Base-by-base conservation (phyloP, 1,140 invertebrate species). In the Drosophila sucinea region DNA sequence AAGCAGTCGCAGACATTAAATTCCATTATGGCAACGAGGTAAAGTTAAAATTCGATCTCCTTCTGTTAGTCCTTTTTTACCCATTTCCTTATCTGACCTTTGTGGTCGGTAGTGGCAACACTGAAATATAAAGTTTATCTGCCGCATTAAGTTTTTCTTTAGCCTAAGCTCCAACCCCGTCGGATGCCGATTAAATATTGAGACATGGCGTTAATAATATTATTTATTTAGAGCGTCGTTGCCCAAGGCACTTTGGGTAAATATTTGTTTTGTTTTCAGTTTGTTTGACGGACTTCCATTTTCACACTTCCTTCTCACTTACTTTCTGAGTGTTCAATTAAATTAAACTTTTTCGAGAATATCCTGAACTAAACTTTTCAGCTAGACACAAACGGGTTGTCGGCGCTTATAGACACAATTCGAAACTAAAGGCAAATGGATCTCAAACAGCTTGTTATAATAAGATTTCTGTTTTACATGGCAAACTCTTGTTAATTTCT, bases 401-500 rank as follows among this genome's bases (percentile, higher is more conserved):
- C 5, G 8, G 5, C 44, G 23, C 6, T 35, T 33, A 33, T 38
- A 25, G 7, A 58, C 17, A 38, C 32, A 35, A 58, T 23, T 38
- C 7, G 17, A 1, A 70, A 77, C 73, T 76, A 67, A 70, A 23
- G 10, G 3, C 3, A 38, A 30, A 71, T 58, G 57, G 65, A 38
- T 51, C 6, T 51, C n/a, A n/a, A 1, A 56, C 10, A 63, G 47
- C 30, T 29, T 8, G 17, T 56, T 38, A 55, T 67, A 33, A 8
- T 2, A 17, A 17, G 41, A 38, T 41, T 51, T 68, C 17, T 33
- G n/a, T 5, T n/a, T 47, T 47, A 47, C 44, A 47, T 72, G 30
- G n/a, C 70, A 70, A 60, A 41, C 4, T 29, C 0, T 32, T 70
- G 83, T 62, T 82, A 85, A 85, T 86, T 85, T 29, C 66, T 23